Base-by-base conservation (phyloP, 2,888 invertebrate genomes). In the Caenorhabditis sinica region DNA sequence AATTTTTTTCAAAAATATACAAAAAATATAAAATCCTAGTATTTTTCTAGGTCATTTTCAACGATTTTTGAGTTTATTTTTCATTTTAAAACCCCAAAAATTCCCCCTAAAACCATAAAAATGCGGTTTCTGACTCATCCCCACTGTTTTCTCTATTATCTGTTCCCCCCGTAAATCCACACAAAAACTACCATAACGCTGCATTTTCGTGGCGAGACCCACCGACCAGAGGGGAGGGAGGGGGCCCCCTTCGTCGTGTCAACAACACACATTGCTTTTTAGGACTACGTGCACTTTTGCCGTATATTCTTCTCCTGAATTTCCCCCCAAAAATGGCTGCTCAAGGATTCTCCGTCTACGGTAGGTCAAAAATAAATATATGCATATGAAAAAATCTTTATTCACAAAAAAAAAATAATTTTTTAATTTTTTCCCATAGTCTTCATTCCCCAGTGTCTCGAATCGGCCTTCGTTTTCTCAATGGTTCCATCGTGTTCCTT, bases 401-500 rank as follows among this genome's bases (percentile, higher is more conserved):
- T 66, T 49, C 65, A 5, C 17, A 13, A 40, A n/a, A 61, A 33
- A 72, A 40, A 43, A 13, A 20, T 43, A 36, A 53, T 40, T 23
- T 56, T 56, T 40, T 25, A 51, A n/a, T n/a, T 49, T 9, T 17
- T 72, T 33, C 49, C n/a, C 43, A 20, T 43, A 13, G 23, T 17
- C 33, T 72, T 80, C 53, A 36, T 60, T 49, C 40, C 75, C 71
- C 56, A 61, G 15, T 71, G 69, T 61, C 51, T 66, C 49, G 56
- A 63, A 80, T 83, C 83, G 83, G 83, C 83, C 74, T 83, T 79
- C 83, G 84, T 84, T n/a, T n/a, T 84, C 83, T 84, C 84, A 68
- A 81, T 84, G 84, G 84, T 84, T 81, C 83, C 79, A 65, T 83
- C 71, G 83, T 83, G 83, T 83, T 75, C 83, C 83, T 83, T 83